Conservation (phyloP, 2,888 invertebrate genomes). For the Himalopsyche anomala region DNA sequence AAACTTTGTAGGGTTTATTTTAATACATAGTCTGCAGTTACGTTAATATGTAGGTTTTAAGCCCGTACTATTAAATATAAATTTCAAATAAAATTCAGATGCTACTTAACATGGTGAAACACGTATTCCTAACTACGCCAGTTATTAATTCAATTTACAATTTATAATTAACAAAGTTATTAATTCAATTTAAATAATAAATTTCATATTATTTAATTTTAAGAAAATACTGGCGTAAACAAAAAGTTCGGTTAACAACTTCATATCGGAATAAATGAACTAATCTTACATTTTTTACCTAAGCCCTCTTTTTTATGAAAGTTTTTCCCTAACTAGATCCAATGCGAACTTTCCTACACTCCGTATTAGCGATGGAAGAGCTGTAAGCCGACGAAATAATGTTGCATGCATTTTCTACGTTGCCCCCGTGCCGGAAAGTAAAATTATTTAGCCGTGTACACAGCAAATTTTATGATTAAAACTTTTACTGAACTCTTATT, state of each 20-base stretch:
- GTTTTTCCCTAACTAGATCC: constrained; percentile 32
- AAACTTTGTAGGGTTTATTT: no score
- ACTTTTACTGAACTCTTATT: constrained; percentile 42
- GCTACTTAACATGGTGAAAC: no score
- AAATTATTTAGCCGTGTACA: constrained; percentile 34
- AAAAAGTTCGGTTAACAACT: neutral
- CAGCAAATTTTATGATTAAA: constrained; percentile 39
- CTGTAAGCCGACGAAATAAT: neutral
- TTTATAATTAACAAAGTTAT: no score
- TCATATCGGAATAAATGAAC: neutral
- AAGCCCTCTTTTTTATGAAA: constrained; percentile 1
- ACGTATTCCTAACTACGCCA: no score
- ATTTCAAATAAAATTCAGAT: no score
- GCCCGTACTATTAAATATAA: no score
- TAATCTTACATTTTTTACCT: neutral
- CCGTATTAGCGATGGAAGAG: neutral
- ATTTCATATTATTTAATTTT: no score
- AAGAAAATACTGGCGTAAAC: no score
- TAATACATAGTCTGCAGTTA: no score
- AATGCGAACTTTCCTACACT: constrained; percentile 20
- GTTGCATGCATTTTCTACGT: constrained; percentile 35
- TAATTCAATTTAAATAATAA: no score
- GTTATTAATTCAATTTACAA: no score
- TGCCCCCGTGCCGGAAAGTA: constrained; percentile 34
- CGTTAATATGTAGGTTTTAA: no score